phyloP scores from a whole-genome alignment of 2,888 invertebrate species.

The Eupithecia exiguata region DNA sequence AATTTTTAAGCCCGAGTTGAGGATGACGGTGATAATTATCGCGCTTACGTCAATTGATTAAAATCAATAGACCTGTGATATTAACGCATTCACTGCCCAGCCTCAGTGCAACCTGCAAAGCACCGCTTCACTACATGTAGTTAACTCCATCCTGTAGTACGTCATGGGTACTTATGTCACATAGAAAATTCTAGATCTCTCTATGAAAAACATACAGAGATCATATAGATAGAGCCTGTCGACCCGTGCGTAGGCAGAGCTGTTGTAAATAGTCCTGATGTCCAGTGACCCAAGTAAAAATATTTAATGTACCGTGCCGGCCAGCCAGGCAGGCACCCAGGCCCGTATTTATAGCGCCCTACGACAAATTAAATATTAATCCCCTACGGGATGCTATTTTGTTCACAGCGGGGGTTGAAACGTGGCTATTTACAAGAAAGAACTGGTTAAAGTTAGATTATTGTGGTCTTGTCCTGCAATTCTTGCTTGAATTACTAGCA shows the following conservation, averaged over 20 bases:
- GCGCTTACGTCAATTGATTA: too few species aligned
- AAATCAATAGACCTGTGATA: background rate
- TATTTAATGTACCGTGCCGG: conserved; percentile 49
- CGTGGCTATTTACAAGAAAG: background rate
- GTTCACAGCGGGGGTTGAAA: background rate
- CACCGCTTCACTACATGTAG: background rate
- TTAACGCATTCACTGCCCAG: background rate
- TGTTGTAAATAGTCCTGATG: conserved; percentile 48
- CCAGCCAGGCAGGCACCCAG: conserved; percentile 31
- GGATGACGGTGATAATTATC: too few species aligned
- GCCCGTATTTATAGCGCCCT: conserved; percentile 52
- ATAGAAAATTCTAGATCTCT: background rate
- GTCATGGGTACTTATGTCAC: background rate
- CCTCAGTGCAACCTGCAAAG: too few species aligned
- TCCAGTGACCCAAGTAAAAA: conserved; percentile 56
- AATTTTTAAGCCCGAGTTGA: too few species aligned
- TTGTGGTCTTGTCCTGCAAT: background rate
- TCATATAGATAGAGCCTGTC: conserved; percentile 18
- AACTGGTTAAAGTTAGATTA: background rate
- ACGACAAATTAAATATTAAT: conserved; percentile 28
- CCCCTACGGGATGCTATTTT: conserved; percentile 12
- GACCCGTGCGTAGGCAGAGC: conserved; percentile 34
- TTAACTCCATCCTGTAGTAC: background rate
- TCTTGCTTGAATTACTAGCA: background rate
- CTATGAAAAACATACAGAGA: background rate